A percentile compares a stretch with the other conserved stretches of the same genome.
phyloP scores from a whole-genome alignment of 64 coral and sea anemone genomes.

The Acropora tenuis region DNA sequence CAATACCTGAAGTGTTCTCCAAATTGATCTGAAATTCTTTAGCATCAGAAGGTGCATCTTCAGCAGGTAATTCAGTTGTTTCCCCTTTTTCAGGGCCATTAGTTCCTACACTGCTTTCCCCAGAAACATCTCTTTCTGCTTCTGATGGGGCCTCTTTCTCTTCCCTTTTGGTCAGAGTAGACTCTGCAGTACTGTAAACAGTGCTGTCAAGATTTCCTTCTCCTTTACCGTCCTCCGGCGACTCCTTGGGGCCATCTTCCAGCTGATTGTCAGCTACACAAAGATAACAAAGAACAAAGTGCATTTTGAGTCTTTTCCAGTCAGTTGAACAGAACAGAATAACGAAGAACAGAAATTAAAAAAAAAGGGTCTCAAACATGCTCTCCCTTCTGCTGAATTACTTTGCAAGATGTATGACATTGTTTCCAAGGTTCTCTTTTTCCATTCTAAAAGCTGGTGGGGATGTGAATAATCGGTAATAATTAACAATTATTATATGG shows the following conservation, averaged over 20 bases:
- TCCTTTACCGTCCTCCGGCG: not conserved
- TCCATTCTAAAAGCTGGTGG: no score
- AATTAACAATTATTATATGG: no score
- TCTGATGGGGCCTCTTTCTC: not conserved
- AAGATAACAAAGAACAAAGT: not conserved
- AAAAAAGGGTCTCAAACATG: no score
- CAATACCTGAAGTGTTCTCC: not conserved
- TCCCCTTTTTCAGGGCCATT: not conserved
- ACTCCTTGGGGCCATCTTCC: conserved; percentile 67
- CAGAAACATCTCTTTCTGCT: not conserved
- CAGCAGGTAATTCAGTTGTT: not conserved
- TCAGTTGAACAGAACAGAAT: no score
- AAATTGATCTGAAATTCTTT: not conserved
- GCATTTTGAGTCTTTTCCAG: not conserved
- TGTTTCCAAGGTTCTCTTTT: no score
- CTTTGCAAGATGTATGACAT: no score
- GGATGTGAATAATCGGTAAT: no score
- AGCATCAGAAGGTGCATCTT: not conserved
- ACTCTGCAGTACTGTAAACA: not conserved
- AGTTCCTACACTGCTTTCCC: not conserved
- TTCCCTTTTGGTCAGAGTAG: not conserved
- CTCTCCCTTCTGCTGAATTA: no score
- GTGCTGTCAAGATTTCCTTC: not conserved
- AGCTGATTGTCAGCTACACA: conserved; percentile 70
- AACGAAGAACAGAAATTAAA: no score